A percentile compares a stretch with the other conserved stretches of the same genome.
Evolutionary conservation across 2,113 vertebrate species (phyloP).

Genomic region (Callithrix jacchus): DNA sequence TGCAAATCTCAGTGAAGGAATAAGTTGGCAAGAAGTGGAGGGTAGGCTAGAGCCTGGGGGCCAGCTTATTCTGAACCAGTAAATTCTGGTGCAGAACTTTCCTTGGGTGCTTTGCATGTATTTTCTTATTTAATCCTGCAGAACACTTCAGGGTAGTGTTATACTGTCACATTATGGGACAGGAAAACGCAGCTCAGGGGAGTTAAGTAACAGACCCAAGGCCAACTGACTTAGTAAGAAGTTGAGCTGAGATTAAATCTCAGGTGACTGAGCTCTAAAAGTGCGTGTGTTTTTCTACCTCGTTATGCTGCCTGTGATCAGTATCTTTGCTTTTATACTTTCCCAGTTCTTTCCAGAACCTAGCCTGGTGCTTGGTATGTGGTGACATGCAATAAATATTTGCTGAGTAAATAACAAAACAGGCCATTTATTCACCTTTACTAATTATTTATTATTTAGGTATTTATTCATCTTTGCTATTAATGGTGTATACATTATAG

Average conservation of each 20-base stretch:
- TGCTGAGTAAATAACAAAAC: slow-evolving; percentile 4
- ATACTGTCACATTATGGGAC: not conserved
- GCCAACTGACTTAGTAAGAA: not conserved
- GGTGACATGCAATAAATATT: not conserved
- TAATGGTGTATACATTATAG: not conserved
- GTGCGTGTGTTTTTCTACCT: not conserved
- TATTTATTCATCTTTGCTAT: not conserved
- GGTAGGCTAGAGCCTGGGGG: not conserved
- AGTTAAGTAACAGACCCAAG: not conserved
- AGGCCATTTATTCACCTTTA: too few species aligned
- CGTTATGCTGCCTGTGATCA: not conserved
- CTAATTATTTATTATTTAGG: too few species aligned
- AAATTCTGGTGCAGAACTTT: not conserved
- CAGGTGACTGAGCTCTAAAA: not conserved
- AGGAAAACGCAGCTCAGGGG: not conserved
- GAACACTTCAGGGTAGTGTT: not conserved
- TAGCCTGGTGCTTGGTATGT: not conserved
- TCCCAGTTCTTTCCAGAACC: not conserved
- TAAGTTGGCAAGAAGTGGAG: not conserved
- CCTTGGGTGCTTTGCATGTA: not conserved
- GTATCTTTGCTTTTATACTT: not conserved
- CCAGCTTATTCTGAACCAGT: not conserved
- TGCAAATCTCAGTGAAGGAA: not conserved
- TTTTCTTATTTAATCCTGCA: not conserved
- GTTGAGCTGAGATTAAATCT: not conserved